A percentile compares a stretch with the other conserved stretches of the same genome.
Evolutionary conservation across 53 echinoderm and acorn worm species (phyloP).

Genomic region (Stichopus horrens): DNA sequence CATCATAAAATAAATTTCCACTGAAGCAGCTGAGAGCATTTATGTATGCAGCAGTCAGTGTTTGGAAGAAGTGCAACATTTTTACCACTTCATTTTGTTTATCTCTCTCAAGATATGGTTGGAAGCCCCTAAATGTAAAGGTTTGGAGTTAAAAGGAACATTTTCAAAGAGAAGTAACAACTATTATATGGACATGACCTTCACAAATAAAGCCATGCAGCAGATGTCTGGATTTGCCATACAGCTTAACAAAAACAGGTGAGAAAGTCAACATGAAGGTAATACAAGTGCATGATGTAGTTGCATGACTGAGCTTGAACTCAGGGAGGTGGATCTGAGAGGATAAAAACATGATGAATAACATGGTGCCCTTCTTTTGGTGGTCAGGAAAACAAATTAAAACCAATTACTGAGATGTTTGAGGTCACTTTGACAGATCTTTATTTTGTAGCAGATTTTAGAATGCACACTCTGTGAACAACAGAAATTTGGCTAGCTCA

Average conservation of each 20-base stretch:
- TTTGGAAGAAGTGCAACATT: neutral
- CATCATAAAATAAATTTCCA: too few relatives aligned
- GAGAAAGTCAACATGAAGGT: neutral
- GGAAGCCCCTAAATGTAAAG: conserved; percentile 81
- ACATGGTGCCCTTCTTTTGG: too few relatives aligned
- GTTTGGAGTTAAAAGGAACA: conserved; percentile 77
- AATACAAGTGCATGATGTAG: neutral
- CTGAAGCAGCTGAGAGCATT: too few relatives aligned
- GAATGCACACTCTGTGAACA: neutral
- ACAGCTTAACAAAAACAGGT: conserved; percentile 99
- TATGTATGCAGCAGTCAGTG: too few relatives aligned
- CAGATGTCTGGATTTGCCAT: conserved; percentile 92
- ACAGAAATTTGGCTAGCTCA: too few relatives aligned
- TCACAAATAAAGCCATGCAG: conserved; percentile 95
- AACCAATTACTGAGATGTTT: too few relatives aligned
- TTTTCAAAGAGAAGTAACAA: conserved; percentile 73
- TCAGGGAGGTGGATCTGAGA: too few relatives aligned
- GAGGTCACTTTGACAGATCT: neutral
- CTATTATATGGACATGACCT: conserved; percentile 85
- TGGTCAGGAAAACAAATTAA: too few relatives aligned
- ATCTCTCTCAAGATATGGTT: conserved; percentile 71
- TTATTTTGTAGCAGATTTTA: neutral
- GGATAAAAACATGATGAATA: too few relatives aligned
- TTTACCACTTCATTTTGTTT: neutral
- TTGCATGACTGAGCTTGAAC: too few relatives aligned